Base-by-base conservation (phyloP, 35 echinoderm and acorn worm genomes). In the Lytechinus variegatus region DNA sequence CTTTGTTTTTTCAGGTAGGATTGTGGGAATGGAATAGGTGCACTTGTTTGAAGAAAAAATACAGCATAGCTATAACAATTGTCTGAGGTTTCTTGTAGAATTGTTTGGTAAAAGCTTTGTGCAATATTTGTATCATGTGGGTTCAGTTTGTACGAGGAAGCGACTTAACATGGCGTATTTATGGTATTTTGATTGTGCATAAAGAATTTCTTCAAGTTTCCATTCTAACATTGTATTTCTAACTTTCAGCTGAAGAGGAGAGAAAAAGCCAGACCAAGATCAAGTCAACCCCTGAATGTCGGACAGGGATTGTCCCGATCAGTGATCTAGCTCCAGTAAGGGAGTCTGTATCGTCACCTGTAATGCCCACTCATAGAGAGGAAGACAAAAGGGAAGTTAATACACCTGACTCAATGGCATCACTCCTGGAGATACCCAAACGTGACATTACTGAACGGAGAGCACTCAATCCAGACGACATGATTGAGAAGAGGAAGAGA, bases 401-500 rank as follows among this genome's bases (percentile, higher is more conserved):
- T 10, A 93, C 92, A 54, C 92, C 97, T 11, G 96, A 96, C n/a
- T 94, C 94, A 8, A 13, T 93, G 55, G 92, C 92, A 54, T 92
- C 95, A 1, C 94, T 87, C n/a, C 92, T 98, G 6, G 96, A 91
- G 54, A 87, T 97, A 28, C 97, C 96, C 4, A 71, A 54, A 28
- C 66, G 91, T 24, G 97, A 98, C 86, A 97, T 99, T 54, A 98
- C 98, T 19, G 98, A 99, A 90, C 94, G 95, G 54, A 54, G 95
- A 13, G 91, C 91, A 24, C 91, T 99, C 13, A 89, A 92, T n/a
- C 97, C 98, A 0, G 98, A 99, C 92, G 96, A 97, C 29, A 94
- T 99, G 96, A 96, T 99, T 52, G 96, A 97, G 92, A 99, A 98
- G 96, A 95, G 98, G 60, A 99, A 99, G 87, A 87, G 95, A 54